phyloP scores from a whole-genome alignment of 1,140 invertebrate genomes.

The Leptopilina clavipes region DNA sequence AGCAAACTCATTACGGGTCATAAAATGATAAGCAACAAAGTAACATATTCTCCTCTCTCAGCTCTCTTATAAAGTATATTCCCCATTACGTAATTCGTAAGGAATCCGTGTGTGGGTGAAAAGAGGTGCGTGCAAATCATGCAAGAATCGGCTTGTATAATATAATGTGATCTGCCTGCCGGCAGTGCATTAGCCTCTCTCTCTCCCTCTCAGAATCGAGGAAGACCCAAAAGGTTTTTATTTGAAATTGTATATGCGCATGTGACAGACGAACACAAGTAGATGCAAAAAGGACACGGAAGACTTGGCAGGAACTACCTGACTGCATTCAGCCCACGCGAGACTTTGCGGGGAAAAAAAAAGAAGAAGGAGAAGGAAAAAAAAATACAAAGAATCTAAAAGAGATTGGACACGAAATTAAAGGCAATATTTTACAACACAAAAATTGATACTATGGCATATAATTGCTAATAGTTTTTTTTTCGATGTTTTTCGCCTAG shows the following conservation, averaged over 20 bases:
- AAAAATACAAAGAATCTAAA: neutral
- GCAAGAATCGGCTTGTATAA: slow-evolving; percentile 28
- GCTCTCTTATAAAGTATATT: neutral
- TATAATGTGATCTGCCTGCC: neutral
- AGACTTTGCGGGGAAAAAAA: neutral
- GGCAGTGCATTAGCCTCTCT: slow-evolving; percentile 17
- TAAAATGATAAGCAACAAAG: slow-evolving; percentile 17
- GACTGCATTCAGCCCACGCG: neutral
- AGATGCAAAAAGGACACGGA: slow-evolving; percentile 2
- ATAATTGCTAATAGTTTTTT: too few species aligned
- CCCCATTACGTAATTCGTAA: slow-evolving; percentile 17
- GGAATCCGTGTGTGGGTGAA: neutral
- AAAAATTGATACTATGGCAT: too few species aligned
- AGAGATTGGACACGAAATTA: neutral
- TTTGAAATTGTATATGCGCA: slow-evolving; percentile 8
- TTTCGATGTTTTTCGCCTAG: too few species aligned
- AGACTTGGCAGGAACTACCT: neutral
- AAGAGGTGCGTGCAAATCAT: slow-evolving; percentile 23
- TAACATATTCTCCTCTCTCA: neutral
- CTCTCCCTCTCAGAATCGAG: neutral
- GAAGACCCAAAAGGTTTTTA: slow-evolving; percentile 7
- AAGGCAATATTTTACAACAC: too few species aligned
- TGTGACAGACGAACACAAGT: slow-evolving; percentile 11
- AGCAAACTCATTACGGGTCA: neutral
- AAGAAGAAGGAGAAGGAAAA: neutral